Evolutionary conservation across 2,888 invertebrate genomes (phyloP), one percentile per base, ranked within the genome.

Genomic region (Nycteola revayana): DNA sequence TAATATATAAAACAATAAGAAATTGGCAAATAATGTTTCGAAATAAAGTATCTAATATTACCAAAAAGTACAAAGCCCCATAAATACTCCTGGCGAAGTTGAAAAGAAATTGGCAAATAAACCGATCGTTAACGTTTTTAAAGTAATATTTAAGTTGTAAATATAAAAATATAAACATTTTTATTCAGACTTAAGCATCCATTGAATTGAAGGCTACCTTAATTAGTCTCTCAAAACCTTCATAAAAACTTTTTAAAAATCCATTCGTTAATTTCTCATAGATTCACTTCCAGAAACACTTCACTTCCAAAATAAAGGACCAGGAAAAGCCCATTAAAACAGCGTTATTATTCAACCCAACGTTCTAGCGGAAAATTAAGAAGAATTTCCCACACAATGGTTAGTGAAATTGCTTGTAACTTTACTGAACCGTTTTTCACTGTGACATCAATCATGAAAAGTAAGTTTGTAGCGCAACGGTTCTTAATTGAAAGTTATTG

Each of bases 331-430:
- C 71, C 68, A 73, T 77, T 75, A 75, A 71, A 74, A 67, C 59
- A 49, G 50, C 65, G 60, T 71, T 76, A 75, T 76, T 74, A 75
- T 78, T 78, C 75, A 74, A 64, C 60, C 50, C 67, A 47, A 65
- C 67, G 64, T 56, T 66, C 64, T 50, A 62, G 63, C 78, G 78
- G 77, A 80, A 82, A 83, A 84, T 84, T 81, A 80, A 78, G 74
- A 75, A 73, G 70, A 75, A 73, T 60, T 66, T 60, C 60, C 50
- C 64, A 66, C 66, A 76, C 75, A 75, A 75, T 74, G 62, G 68
- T 54, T 64, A 63, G 60, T 63, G 57, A 73, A 71, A 72, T 72
- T 69, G 63, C 62, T 68, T 54, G 66, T 63, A 66, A 66, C 63
- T 67, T 51, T 27, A 44, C 44, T 54, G 49, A 54, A 57, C 43